These are phyloP conservation scores for Drosophila orosa DNA, from an alignment of 1,140 invertebrate species.

Conservation along the genomic window DNA sequence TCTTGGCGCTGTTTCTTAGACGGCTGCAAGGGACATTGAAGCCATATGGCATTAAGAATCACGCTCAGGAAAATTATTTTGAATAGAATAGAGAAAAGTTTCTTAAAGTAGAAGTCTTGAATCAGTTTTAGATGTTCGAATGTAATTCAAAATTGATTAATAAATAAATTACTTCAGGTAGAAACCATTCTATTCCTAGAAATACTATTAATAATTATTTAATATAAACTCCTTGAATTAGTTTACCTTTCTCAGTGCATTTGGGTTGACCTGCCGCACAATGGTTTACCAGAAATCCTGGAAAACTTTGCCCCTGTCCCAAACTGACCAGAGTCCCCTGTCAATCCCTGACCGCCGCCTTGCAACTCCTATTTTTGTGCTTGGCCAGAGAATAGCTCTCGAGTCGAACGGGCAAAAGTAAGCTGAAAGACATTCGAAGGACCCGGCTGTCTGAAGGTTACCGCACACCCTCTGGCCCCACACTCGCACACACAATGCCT, in stretches of 20 bases:
- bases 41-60: constrained; percentile 36
- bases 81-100: constrained; percentile 1
- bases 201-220: no score
- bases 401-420: constrained; percentile 38
- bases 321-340: constrained; percentile 11
- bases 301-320: constrained; percentile 25
- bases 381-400: neutral
- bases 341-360: neutral
- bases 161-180: no score
- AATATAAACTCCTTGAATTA: neutral
- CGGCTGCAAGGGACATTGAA: constrained; percentile 41
- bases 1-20: constrained; percentile 18
- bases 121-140: no score
- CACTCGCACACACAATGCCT: constrained; percentile 50
- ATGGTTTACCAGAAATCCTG: constrained; percentile 13
- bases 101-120: neutral
- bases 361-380: neutral
- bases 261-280: constrained; percentile 12
- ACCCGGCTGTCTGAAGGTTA: constrained; percentile 58
- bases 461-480: constrained; percentile 24
- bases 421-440: constrained; percentile 45
- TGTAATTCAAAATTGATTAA: no score
- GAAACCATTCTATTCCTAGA: no score
- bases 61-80: neutral
- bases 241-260: constrained; percentile 15